Base-by-base conservation (phyloP, 23 tunicate species). In the Styela clava region DNA sequence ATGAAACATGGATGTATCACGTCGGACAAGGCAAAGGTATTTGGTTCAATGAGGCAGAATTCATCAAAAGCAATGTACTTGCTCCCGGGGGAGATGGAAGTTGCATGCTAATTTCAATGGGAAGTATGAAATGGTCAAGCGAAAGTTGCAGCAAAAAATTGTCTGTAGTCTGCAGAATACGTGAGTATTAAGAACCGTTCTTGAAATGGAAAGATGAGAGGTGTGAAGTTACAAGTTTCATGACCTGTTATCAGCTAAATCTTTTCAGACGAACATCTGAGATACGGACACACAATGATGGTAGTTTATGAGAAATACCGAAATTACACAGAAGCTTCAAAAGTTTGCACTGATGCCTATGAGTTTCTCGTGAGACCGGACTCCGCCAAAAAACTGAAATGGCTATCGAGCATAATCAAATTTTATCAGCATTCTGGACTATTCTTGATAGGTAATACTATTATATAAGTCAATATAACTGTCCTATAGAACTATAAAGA, bases 301-400 rank as follows among this genome's bases (percentile, higher is more conserved):
- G 16, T n/a, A 67, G 71, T 67, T 67, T 67, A 25, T 67, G 71
- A 67, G 24, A 67, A 67, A 16, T 1, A 25, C 71, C 19, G 71
- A 22, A 67, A 27, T 25, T 29, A 67, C 22, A 29, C 30, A 18
- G 71, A 22, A 25, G 24, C 24, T 1, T 18, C 31, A 1, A 67
- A 1, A 25, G 71, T 25, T 18, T 67, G 71, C 71, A 67, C 16
- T 22, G 31, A 67, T 67, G 71, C 16, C 71, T 25, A 67, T 67
- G 71, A 29, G 16, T 1, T 1, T 22, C 71, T 67, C 0, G 31
- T 22, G 31, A 27, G 0, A 25, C 1, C 71, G 31, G 31, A 1
- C 19, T 1, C 31, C 7, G 56, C 12, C 31, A 25, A 1, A 67
- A 67, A 67, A 22, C 24, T 67, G 71, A 29, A 67, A 67, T 67